phyloP scores from a whole-genome alignment of 1,140 invertebrate species.

The Drepana arcuata region DNA sequence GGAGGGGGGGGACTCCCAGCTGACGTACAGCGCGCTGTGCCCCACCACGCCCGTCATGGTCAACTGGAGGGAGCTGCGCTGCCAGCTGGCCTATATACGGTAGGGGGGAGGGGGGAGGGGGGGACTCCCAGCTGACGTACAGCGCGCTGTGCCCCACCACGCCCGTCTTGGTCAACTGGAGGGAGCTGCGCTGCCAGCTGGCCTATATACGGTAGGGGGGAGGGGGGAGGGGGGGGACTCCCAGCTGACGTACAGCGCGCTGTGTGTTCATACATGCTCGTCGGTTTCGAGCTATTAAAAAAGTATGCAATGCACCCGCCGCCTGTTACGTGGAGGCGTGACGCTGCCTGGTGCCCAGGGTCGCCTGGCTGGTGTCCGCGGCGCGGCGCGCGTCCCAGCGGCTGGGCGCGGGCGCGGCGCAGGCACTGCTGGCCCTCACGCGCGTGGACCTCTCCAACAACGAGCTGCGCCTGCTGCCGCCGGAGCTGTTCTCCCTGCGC shows the following conservation, averaged over 20 bases:
- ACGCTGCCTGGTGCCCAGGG: too few species aligned
- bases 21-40: slow-evolving; percentile 86
- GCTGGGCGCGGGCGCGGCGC: slow-evolving; percentile 80
- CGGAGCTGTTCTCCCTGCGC: slow-evolving; percentile 86
- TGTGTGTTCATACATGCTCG: too few species aligned
- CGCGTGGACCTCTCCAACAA: slow-evolving; percentile 95
- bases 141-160: slow-evolving; percentile 87
- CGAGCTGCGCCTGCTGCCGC: slow-evolving; percentile 84
- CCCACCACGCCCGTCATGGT: slow-evolving; percentile 92
- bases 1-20: slow-evolving; percentile 76
- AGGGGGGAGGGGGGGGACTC: too few species aligned
- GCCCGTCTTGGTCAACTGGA: slow-evolving; percentile 96
- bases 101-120: too few species aligned
- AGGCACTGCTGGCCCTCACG: slow-evolving; percentile 90
- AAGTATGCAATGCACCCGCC: too few species aligned
- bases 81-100: slow-evolving; percentile 78
- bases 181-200: slow-evolving; percentile 83
- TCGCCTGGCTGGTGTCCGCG: slow-evolving; percentile 90
- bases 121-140: slow-evolving; percentile 80
- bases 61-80: slow-evolving; percentile 93
- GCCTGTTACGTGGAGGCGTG: too few species aligned
- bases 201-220: slow-evolving; percentile 73
- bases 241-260: too few species aligned
- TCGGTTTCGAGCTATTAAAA: too few species aligned
- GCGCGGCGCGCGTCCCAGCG: slow-evolving; percentile 85